phyloP scores from a whole-genome alignment of 2,113 vertebrate species.

The Xiphophorus maculatus region DNA sequence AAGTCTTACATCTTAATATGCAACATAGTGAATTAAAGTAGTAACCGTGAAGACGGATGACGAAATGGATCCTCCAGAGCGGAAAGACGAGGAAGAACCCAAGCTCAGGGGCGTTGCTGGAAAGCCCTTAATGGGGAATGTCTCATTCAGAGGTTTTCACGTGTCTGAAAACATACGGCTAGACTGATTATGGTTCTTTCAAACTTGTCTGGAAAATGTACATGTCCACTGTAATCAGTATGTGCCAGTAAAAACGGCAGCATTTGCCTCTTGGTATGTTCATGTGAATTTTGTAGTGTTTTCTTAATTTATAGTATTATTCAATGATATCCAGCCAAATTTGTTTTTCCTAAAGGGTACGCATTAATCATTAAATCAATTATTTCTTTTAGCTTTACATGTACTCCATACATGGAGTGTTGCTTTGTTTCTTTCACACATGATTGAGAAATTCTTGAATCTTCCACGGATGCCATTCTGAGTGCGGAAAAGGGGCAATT shows the following conservation, averaged over 20 bases:
- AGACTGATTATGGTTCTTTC: conserved; percentile 32
- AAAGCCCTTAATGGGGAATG: conserved; percentile 28
- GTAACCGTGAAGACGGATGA: conserved; percentile 50
- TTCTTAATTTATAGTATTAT: not conserved
- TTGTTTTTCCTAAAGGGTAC: too few species aligned
- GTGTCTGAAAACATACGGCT: conserved; percentile 33
- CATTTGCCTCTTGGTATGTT: not conserved
- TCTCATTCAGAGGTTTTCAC: conserved; percentile 43
- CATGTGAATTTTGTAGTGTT: not conserved
- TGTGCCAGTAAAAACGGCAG: not conserved
- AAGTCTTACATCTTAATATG: not conserved
- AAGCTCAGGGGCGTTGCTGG: conserved; percentile 38
- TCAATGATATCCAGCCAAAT: not conserved
- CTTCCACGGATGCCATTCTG: too few species aligned
- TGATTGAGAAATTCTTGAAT: too few species aligned
- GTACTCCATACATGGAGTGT: too few species aligned
- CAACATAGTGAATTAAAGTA: not conserved
- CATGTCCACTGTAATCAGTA: conserved; percentile 21
- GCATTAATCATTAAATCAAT: too few species aligned
- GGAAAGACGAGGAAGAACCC: conserved; percentile 38
- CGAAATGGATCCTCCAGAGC: conserved; percentile 55
- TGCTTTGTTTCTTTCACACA: too few species aligned
- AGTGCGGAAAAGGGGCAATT: too few species aligned
- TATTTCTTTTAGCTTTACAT: too few species aligned
- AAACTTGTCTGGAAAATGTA: conserved; percentile 27